phyloP scores from a whole-genome alignment of 2,113 vertebrate genomes.

The Oriolus oriolus region DNA sequence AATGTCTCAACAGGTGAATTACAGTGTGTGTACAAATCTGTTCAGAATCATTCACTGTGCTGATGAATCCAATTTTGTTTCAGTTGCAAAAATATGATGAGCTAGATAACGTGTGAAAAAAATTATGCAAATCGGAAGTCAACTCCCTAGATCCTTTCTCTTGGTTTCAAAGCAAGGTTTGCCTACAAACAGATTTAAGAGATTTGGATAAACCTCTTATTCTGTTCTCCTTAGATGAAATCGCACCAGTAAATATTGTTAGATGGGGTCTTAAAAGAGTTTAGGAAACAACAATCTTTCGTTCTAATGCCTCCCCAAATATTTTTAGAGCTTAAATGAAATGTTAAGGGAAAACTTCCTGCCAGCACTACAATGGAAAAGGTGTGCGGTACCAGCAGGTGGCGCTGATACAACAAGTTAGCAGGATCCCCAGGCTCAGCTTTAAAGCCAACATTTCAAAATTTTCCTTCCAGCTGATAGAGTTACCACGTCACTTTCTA shows the following conservation, averaged over 20 bases:
- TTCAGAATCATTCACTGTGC: background rate
- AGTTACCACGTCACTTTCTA: background rate
- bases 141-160: background rate
- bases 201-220: background rate
- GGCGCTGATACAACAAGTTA: slow-evolving; percentile 38
- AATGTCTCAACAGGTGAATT: background rate
- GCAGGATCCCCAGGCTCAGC: background rate
- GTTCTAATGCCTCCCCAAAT: background rate
- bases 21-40: background rate
- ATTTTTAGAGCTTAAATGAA: background rate
- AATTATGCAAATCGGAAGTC: background rate
- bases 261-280: background rate
- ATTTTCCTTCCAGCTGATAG: background rate
- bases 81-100: background rate
- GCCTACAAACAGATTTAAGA: background rate
- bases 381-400: slow-evolving; percentile 9
- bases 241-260: background rate
- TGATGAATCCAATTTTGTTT: background rate
- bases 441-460: background rate
- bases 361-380: background rate
- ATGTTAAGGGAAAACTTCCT: background rate
- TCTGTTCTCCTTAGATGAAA: background rate
- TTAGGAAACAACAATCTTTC: background rate
- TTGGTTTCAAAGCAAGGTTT: background rate
- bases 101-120: background rate